A percentile compares a stretch with the other conserved stretches of the same genome.
Evolutionary conservation across 92 coral and sea anemone species (phyloP).

Genomic region (Pocillopora meandrina): DNA sequence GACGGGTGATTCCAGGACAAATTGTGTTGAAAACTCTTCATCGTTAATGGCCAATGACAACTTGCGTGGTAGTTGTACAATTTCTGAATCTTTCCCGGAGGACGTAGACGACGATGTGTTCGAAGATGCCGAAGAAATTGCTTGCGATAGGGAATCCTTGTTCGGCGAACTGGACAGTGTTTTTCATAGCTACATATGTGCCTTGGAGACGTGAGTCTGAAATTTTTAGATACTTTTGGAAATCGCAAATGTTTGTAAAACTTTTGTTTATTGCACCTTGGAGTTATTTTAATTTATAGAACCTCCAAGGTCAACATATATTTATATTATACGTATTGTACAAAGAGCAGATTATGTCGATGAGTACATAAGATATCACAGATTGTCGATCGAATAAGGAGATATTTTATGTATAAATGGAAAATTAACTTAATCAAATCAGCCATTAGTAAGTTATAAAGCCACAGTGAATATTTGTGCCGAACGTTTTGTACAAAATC

Average conservation of each 20-base stretch:
- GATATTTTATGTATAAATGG: constrained; percentile 25
- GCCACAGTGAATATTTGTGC: constrained; percentile 6
- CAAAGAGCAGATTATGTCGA: constrained; percentile 18
- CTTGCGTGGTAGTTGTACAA: constrained; percentile 56
- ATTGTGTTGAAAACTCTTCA: constrained; percentile 39
- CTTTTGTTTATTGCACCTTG: constrained; percentile 35
- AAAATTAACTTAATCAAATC: constrained; percentile 16
- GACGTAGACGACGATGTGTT: constrained; percentile 77
- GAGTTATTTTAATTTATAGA: constrained; percentile 39
- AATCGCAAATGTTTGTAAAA: constrained; percentile 29
- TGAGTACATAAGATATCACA: background rate
- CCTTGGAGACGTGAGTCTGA: constrained; percentile 79
- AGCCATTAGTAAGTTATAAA: background rate
- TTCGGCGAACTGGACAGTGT: constrained; percentile 89
- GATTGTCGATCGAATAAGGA: constrained; percentile 17
- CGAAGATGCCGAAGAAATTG: constrained; percentile 35
- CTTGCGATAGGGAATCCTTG: constrained; percentile 62
- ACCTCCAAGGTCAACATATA: constrained; percentile 34
- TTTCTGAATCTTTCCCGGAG: constrained; percentile 46
- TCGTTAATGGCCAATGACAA: constrained; percentile 30
- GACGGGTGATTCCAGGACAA: constrained; percentile 44
- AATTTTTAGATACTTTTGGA: background rate
- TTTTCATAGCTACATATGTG: constrained; percentile 92
- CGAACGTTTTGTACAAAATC: constrained; percentile 10
- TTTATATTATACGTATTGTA: constrained; percentile 34